Evolutionary conservation across 2,888 invertebrate genomes (phyloP), one percentile per base, ranked within the genome.

Genomic region (Pocota personata): DNA sequence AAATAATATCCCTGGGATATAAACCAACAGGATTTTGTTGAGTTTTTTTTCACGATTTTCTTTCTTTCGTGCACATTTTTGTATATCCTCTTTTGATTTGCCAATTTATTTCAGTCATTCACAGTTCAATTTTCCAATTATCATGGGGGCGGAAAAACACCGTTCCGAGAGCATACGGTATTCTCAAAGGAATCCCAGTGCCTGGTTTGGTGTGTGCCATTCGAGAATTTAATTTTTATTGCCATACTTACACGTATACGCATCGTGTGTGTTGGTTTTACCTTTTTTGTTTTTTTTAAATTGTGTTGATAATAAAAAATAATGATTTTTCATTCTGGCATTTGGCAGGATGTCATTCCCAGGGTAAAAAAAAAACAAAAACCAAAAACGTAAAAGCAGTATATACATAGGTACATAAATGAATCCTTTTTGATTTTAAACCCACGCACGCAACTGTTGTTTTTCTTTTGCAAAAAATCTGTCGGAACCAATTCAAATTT

Each of bases 71-170:
- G 58, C 30, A 52, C 50, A 40, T 60, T 67, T 76, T 37, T 67
- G n/a, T n/a, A 77, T 60, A 69, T 52, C 32, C 62, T 60, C 43
- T 60, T 78, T 78, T 78, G 78, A 78, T 78, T 78, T 78, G 69
- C 78, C 78, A 78, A 78, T 78, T 69, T 78, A 69, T 78, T 78
- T 78, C 78, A 78, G 69, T 78, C 78, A 78, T 69, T 69, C 69
- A 60, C 69, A 78, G 78, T 69, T 77, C 67, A 77, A 77, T 77
- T 69, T 78, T 78, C 78, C 78, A 78, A 78, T 78, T 69, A 78
- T 69, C 69, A 43, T n/a, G 78, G 52, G 69, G 69, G 52, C 14
- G 77, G 77, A 37, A 58, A 21, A 37, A 50, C 10, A 40, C 30
- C 48, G 7, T 14, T n/a, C 21, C 19, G 19, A 30, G 16, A 14